Conservation (phyloP, 2,113 vertebrate species). For the Hypomesus transpacificus region DNA sequence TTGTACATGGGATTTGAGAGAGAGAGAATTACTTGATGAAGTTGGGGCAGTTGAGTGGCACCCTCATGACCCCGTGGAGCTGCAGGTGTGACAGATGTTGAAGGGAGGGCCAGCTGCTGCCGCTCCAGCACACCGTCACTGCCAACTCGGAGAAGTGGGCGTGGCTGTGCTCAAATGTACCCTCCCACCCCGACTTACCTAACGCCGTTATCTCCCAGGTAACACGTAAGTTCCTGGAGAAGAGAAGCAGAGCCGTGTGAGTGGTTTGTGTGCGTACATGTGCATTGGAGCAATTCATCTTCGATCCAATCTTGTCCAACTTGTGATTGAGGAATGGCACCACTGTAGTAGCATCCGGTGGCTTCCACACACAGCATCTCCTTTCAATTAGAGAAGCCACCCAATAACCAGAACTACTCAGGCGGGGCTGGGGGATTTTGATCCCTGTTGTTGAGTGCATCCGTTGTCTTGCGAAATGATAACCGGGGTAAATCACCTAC, state of each 20-base stretch:
- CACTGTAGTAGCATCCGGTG: conserved; percentile 43
- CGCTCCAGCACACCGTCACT: conserved; percentile 75
- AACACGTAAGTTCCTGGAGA: conserved; percentile 49
- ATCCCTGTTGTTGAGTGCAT: conserved; percentile 55
- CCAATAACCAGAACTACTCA: conserved; percentile 52
- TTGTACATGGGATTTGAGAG: not conserved
- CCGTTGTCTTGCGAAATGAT: conserved; percentile 66
- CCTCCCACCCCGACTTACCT: conserved; percentile 66
- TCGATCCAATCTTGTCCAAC: conserved; percentile 58
- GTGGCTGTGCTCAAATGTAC: conserved; percentile 61
- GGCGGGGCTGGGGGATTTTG: conserved; percentile 56
- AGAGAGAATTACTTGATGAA: conserved; percentile 52
- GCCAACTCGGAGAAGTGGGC: conserved; percentile 73
- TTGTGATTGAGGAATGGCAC: conserved; percentile 42
- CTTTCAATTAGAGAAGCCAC: conserved; percentile 62
- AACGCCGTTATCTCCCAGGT: conserved; percentile 79
- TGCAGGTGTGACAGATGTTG: conserved; percentile 69
- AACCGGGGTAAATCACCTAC: conserved; percentile 67
- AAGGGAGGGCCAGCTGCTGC: conserved; percentile 64
- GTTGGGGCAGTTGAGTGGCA: conserved; percentile 58
- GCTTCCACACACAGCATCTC: conserved; percentile 16
- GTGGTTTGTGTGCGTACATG: too few species aligned
- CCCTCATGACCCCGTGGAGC: conserved; percentile 73
- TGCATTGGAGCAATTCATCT: conserved; percentile 36
- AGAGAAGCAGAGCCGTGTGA: not conserved